phyloP scores from a whole-genome alignment of 2,797 vertebrate species.

The Gambelia wislizenii region DNA sequence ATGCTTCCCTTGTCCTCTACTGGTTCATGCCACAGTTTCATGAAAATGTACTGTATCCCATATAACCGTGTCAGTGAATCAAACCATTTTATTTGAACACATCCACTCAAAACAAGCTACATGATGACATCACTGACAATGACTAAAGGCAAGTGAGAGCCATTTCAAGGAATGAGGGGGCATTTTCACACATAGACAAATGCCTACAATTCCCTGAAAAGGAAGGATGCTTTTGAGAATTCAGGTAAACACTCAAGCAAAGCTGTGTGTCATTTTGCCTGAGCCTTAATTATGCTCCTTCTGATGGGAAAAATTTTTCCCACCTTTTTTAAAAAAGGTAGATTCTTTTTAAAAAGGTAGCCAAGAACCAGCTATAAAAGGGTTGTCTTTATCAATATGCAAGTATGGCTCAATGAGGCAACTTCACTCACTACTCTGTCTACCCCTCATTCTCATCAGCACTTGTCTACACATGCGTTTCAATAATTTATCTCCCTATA shows the following conservation, averaged over 20 bases:
- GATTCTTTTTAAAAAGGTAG: no score
- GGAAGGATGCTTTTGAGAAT: neutral
- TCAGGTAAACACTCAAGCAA: neutral
- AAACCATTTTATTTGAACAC: neutral
- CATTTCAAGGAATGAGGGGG: neutral
- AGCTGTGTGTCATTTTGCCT: neutral
- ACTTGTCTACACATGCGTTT: slow-evolving; percentile 60
- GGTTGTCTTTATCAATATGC: slow-evolving; percentile 11
- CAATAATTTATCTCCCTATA: slow-evolving; percentile 66
- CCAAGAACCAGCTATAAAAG: neutral
- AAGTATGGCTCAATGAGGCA: slow-evolving; percentile 27
- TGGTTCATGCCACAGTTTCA: no score
- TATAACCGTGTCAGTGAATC: neutral
- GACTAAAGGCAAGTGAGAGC: neutral
- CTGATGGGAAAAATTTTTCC: neutral
- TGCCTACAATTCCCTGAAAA: neutral
- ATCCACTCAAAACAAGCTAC: no score
- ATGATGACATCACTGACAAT: no score
- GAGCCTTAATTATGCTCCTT: accelerated
- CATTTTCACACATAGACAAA: neutral
- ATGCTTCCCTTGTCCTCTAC: no score
- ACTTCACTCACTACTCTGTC: slow-evolving; percentile 25
- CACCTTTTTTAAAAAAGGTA: no score
- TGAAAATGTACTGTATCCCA: neutral
- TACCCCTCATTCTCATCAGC: slow-evolving; percentile 16